A percentile compares a stretch with the other conserved stretches of the same genome.
These are phyloP conservation scores for Acrocephalus scirpaceus DNA, from an alignment of 2,797 vertebrate genomes.

Conservation along the genomic window DNA sequence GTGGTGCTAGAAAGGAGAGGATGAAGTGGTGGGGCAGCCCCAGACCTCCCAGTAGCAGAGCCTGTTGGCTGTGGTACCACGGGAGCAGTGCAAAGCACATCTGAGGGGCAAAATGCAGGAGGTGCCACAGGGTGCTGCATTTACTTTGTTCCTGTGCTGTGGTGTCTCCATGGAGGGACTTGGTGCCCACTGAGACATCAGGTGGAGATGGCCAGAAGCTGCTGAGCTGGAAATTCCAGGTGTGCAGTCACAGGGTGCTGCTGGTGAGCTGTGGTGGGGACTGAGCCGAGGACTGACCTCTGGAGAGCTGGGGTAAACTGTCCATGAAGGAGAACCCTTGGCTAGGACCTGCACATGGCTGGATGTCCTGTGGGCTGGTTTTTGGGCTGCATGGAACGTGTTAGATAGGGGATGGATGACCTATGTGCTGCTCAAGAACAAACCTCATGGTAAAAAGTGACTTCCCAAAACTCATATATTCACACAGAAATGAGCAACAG, in stretches of 20 bases:
- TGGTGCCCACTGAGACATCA: background rate
- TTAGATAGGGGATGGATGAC: background rate
- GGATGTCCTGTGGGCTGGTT: background rate
- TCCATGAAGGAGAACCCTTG: background rate
- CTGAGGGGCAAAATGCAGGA: background rate
- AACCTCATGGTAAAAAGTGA: background rate
- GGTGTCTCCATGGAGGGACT: background rate
- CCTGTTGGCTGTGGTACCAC: rapidly evolving
- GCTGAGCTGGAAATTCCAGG: background rate
- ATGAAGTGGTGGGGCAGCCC: background rate
- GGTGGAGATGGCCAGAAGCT: background rate
- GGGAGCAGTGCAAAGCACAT: background rate
- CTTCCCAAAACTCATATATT: background rate
- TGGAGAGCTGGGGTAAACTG: background rate
- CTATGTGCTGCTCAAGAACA: background rate
- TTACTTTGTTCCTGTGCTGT: background rate
- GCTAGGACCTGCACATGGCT: background rate
- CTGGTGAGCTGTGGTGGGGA: background rate
- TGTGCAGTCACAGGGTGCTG: background rate
- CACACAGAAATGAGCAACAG: conserved; percentile 23
- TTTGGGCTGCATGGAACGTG: background rate
- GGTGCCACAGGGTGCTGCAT: rapidly evolving
- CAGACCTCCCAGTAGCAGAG: background rate
- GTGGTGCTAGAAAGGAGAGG: background rate
- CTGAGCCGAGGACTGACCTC: background rate